Percentiles rank a stretch among this genome's conserved stretches.
Conservation (phyloP, 2,797 vertebrate species). For the Mionectes olivaceus region DNA sequence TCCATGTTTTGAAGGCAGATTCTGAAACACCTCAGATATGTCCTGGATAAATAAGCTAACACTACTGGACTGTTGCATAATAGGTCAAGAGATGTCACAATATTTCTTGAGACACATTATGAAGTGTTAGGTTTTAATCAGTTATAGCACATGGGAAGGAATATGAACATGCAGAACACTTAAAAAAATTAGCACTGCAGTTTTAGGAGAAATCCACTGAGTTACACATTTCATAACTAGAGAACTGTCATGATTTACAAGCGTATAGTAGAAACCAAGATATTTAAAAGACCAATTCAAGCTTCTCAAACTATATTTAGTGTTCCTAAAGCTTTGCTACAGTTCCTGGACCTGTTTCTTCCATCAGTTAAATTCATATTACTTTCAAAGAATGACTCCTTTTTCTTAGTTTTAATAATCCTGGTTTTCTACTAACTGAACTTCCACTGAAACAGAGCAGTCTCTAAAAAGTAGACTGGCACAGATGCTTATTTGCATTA, state of each 20-base stretch:
- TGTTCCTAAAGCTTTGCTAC: not conserved
- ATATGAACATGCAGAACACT: not conserved
- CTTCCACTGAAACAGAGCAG: not conserved
- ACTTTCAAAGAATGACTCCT: slow-evolving; percentile 27
- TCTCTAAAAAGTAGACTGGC: slow-evolving; percentile 1
- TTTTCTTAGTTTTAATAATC: slow-evolving; percentile 32
- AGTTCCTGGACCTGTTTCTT: slow-evolving; percentile 19
- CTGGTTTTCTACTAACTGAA: slow-evolving; percentile 3
- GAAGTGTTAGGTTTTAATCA: not conserved
- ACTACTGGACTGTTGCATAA: not conserved
- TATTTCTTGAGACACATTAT: not conserved
- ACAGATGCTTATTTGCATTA: slow-evolving; percentile 24
- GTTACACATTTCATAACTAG: not conserved
- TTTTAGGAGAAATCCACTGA: not conserved
- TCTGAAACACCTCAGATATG: not conserved
- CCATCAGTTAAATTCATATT: slow-evolving; percentile 24
- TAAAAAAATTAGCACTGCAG: not conserved
- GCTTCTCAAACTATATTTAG: slow-evolving; percentile 1
- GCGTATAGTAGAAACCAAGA: not conserved
- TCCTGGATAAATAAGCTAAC: not conserved
- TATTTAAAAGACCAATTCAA: not conserved
- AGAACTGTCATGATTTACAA: not conserved
- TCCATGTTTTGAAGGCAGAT: not conserved
- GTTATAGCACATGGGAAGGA: not conserved
- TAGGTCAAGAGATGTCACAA: not conserved